A percentile compares a stretch with the other conserved stretches of the same genome.
phyloP scores from a whole-genome alignment of 2,113 vertebrate genomes.

The Orcinus orca region DNA sequence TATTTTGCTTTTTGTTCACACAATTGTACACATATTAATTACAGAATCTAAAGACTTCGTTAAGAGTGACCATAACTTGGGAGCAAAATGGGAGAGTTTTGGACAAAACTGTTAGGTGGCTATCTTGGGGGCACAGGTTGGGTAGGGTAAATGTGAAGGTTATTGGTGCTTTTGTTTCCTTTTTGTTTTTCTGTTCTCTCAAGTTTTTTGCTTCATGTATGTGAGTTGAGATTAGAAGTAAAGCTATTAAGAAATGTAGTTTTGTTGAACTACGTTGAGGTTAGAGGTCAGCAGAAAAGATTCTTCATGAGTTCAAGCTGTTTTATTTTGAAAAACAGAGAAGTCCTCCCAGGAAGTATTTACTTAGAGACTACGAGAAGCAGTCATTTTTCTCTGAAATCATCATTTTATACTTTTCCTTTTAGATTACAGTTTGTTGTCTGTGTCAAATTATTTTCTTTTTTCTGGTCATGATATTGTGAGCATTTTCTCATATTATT shows the following conservation, averaged over 20 bases:
- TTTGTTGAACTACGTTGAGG: not conserved
- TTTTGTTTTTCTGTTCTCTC: not conserved
- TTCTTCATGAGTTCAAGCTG: not conserved
- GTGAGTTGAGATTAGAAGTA: not conserved
- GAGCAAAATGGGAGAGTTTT: not conserved
- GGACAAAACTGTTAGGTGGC: not conserved
- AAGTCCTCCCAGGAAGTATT: not conserved
- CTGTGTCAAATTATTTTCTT: conserved; percentile 16
- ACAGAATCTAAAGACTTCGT: not conserved
- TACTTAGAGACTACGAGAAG: not conserved
- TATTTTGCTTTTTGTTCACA: not conserved
- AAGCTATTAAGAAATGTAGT: not conserved
- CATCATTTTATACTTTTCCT: not conserved
- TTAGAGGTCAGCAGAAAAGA: not conserved
- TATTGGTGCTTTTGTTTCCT: not conserved
- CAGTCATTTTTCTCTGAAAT: conserved; percentile 20
- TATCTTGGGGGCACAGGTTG: not conserved
- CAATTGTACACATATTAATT: not conserved
- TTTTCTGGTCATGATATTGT: not conserved
- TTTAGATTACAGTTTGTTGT: not conserved
- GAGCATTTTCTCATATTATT: not conserved
- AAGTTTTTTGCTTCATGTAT: not conserved
- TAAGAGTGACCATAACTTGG: not conserved
- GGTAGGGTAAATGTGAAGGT: not conserved
- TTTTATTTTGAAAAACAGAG: conserved; percentile 11